phyloP scores from a whole-genome alignment of 2,797 vertebrate species.

The Cichlasoma orientale region DNA sequence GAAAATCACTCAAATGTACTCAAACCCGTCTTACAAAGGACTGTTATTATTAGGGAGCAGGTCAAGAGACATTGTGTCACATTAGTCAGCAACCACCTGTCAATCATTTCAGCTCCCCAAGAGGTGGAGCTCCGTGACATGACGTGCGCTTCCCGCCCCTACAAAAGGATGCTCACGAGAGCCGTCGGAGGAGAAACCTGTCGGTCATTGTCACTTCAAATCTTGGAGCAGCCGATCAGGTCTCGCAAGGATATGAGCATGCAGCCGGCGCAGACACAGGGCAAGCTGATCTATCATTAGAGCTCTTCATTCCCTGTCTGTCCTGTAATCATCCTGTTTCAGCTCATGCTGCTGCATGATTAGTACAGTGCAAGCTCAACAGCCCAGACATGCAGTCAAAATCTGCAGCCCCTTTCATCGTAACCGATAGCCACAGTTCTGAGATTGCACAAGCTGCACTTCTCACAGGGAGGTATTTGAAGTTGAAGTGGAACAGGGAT shows the following conservation, averaged over 20 bases:
- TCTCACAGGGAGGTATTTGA: conserved; percentile 33
- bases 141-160: conserved; percentile 5
- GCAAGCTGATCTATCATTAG: conserved; percentile 72
- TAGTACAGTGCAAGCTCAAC: conserved; percentile 69
- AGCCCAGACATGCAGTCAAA: conserved; percentile 50
- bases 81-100: conserved; percentile 21
- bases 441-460: conserved; percentile 40
- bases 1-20: conserved; percentile 6
- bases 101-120: conserved; percentile 27
- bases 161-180: conserved; percentile 39
- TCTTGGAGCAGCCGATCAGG: conserved; percentile 60
- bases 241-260: conserved; percentile 37
- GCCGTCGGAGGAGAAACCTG: conserved; percentile 53
- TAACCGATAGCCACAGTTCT: conserved; percentile 65
- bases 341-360: conserved; percentile 65
- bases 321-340: conserved; percentile 76
- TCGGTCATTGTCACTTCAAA: conserved; percentile 67
- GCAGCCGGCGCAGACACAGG: conserved; percentile 54
- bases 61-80: conserved; percentile 20
- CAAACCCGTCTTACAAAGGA: neutral
- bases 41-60: conserved; percentile 22
- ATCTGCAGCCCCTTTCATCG: conserved; percentile 46
- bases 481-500: conserved; percentile 17
- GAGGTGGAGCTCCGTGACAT: conserved; percentile 11
- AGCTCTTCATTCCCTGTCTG: conserved; percentile 77